Evolutionary conservation across 2,797 vertebrate genomes (phyloP).

Genomic region (Gadopsis bispinosus): DNA sequence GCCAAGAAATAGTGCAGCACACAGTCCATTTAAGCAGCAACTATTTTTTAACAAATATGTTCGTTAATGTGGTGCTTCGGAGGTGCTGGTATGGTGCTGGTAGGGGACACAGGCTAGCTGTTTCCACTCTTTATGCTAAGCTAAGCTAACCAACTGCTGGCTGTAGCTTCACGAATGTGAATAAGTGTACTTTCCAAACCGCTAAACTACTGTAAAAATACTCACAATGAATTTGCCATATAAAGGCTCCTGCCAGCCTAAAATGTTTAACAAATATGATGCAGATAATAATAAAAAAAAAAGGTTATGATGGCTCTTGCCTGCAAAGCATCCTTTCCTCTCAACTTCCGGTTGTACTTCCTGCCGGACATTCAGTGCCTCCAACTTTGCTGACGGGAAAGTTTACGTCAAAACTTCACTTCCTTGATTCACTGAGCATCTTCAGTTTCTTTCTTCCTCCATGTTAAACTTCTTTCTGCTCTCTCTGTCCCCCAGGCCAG

Average conservation of each 20-base stretch:
- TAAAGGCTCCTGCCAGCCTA: neutral
- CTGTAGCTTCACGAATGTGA: too few species aligned
- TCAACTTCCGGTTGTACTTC: neutral
- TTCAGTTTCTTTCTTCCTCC: neutral
- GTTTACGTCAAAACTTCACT: neutral
- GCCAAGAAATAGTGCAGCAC: neutral
- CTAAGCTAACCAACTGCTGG: neutral
- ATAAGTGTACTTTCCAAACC: neutral
- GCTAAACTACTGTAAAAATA: neutral
- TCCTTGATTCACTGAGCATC: neutral
- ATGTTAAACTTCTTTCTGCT: constrained; percentile 5
- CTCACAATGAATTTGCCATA: neutral
- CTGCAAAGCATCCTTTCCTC: neutral
- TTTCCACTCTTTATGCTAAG: neutral
- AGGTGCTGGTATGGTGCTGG: too few species aligned
- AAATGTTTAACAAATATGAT: neutral
- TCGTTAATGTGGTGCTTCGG: neutral
- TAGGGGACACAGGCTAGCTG: neutral
- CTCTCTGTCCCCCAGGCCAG: constrained; percentile 81
- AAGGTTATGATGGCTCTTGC: neutral
- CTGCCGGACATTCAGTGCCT: neutral
- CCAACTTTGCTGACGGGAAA: constrained; percentile 4
- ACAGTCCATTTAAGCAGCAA: too few species aligned
- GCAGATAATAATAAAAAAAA: neutral
- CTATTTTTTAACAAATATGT: neutral